Percentiles rank a stretch among this genome's conserved stretches.
Conservation (phyloP, 2,797 vertebrate genomes). For the Carcharodon carcharias region DNA sequence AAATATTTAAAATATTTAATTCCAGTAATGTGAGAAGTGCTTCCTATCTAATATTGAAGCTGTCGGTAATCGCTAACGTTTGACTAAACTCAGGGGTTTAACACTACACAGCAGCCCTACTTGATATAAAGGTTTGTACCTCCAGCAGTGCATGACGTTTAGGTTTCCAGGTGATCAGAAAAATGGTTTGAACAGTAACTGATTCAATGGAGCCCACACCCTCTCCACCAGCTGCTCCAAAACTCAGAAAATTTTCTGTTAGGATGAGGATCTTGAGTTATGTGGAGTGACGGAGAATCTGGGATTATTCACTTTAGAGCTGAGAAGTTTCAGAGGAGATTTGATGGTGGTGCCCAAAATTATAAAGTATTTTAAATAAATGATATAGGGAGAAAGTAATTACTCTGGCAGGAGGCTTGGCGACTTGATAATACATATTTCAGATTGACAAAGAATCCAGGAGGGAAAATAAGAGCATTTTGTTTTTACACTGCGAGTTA, state of each 20-base stretch:
- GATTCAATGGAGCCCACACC: not conserved
- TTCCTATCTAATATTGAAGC: not conserved
- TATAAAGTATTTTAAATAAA: not conserved
- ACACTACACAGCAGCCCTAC: not conserved
- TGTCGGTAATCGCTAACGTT: not conserved
- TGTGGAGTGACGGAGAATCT: not conserved
- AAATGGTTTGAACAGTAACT: not conserved
- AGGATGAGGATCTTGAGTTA: not conserved
- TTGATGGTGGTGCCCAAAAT: not conserved
- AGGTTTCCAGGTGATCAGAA: not conserved
- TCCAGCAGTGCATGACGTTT: not conserved
- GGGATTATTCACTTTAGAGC: not conserved
- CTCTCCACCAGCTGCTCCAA: not conserved
- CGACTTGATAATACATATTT: not conserved
- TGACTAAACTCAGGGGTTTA: not conserved
- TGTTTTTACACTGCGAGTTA: not conserved
- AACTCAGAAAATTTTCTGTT: not conserved
- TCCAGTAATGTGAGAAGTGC: not conserved
- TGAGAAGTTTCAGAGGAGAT: not conserved
- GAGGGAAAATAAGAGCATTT: not conserved
- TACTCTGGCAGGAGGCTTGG: not conserved
- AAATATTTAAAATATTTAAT: not conserved
- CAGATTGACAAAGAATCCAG: too few relatives aligned
- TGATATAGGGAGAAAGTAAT: not conserved
- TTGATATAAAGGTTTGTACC: not conserved